Evolutionary conservation across 1,140 invertebrate genomes (phyloP).

Genomic region (Akabosia matsudoensis): DNA sequence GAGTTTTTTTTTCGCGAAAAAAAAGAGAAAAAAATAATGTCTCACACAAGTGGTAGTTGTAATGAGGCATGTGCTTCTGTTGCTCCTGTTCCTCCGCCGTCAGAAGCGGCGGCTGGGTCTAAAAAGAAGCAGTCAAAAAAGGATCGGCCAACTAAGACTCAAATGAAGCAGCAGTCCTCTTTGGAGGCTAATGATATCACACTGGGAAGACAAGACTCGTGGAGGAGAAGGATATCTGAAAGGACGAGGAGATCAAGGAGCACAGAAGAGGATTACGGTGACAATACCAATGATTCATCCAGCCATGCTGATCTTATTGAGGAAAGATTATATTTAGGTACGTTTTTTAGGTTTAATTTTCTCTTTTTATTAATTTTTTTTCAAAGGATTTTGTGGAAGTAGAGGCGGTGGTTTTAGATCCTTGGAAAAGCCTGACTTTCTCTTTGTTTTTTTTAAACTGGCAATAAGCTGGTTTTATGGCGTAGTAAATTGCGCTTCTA

Average conservation of each 20-base stretch:
- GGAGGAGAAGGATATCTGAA: neutral
- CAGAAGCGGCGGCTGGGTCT: neutral
- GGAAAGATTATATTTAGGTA: constrained; percentile 16
- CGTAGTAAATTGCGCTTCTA: no score
- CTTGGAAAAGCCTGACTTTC: no score
- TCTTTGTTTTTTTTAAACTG: no score
- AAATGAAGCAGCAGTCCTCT: neutral
- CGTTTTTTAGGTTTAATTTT: no score
- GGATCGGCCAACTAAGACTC: neutral
- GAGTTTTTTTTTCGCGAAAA: neutral
- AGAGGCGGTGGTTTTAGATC: no score
- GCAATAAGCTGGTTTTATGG: no score
- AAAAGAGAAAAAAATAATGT: neutral
- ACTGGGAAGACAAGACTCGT: neutral
- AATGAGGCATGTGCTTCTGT: neutral
- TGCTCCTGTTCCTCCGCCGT: no score
- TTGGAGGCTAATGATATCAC: constrained; percentile 8
- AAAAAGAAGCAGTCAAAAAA: neutral
- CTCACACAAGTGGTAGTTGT: neutral
- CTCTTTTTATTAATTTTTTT: no score
- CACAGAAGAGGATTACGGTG: constrained; percentile 7
- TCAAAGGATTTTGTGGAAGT: no score
- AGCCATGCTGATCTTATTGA: neutral
- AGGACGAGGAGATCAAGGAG: constrained; percentile 4
- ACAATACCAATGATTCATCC: neutral